Conservation (phyloP, 2,113 vertebrate species). For the Ploceus nigricollis region DNA sequence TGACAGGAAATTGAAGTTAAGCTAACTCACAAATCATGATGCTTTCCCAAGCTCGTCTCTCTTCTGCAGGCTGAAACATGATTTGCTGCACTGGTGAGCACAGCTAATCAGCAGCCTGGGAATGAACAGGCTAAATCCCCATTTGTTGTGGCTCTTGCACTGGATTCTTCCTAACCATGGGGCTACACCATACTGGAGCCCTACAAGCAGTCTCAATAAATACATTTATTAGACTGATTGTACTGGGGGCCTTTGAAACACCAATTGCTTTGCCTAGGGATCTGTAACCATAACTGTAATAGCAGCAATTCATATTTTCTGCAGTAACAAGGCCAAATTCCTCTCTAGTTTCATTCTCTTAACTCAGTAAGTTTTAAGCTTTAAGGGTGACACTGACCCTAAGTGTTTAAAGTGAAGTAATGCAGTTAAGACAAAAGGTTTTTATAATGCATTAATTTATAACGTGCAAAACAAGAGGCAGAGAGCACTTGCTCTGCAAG, state of each 20-base stretch:
- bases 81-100: constrained; percentile 43
- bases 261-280: not conserved
- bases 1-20: constrained; percentile 71
- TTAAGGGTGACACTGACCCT: not conserved
- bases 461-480: not conserved
- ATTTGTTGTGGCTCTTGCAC: constrained; percentile 1
- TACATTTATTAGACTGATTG: constrained; percentile 28
- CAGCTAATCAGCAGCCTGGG: constrained; percentile 46
- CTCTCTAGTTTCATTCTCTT: not conserved
- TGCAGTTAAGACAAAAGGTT: constrained; percentile 13
- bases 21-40: constrained; percentile 51
- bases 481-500: not conserved
- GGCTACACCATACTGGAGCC: not conserved
- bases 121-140: constrained; percentile 33
- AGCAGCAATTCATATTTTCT: not conserved
- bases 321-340: not conserved
- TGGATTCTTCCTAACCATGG: constrained; percentile 33
- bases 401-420: constrained; percentile 26
- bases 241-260: constrained; percentile 5
- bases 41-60: constrained; percentile 46
- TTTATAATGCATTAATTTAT: not conserved
- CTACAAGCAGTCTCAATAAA: constrained; percentile 23
- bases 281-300: constrained; percentile 11
- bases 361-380: not conserved
- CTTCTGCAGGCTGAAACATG: constrained; percentile 13